phyloP scores from a whole-genome alignment of 1,140 invertebrate genomes.

The Ceratina japonica region DNA sequence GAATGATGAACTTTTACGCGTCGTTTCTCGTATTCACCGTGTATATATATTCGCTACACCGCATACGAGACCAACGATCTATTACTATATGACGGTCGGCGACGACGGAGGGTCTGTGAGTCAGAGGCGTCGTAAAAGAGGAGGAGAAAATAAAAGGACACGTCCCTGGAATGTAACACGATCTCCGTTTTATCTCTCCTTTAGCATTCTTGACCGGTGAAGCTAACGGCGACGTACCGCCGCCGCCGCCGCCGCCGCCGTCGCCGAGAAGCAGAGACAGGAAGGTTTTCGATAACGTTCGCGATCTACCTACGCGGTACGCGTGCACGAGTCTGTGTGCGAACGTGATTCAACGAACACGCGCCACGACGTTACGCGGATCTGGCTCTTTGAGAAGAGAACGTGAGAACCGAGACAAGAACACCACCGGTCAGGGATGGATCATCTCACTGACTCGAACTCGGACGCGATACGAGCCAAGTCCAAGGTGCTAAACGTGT shows the following conservation, averaged over 20 bases:
- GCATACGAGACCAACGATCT: background rate
- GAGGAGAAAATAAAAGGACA: background rate
- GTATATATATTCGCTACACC: no score
- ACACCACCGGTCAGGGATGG: constrained; percentile 52
- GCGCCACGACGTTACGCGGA: background rate
- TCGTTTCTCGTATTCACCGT: no score
- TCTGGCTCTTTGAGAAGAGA: constrained; percentile 45
- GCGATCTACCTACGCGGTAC: background rate
- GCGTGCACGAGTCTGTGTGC: background rate
- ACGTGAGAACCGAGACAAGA: constrained; percentile 53
- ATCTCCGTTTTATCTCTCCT: constrained; percentile 12
- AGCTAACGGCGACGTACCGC: background rate
- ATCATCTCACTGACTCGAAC: constrained; percentile 44
- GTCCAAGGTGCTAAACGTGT: background rate
- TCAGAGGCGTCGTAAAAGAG: background rate
- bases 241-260: no score
- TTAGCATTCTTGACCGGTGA: constrained; percentile 13
- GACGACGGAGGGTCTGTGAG: background rate
- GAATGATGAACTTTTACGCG: no score
- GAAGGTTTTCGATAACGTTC: background rate
- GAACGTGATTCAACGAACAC: constrained; percentile 20
- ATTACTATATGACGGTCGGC: constrained; percentile 22
- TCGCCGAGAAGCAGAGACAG: background rate
- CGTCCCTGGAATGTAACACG: background rate
- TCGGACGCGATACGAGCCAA: constrained; percentile 42